Percentiles rank a stretch among this genome's conserved stretches.
phyloP scores from a whole-genome alignment of 2,888 invertebrate genomes.

The Andrena camellia region DNA sequence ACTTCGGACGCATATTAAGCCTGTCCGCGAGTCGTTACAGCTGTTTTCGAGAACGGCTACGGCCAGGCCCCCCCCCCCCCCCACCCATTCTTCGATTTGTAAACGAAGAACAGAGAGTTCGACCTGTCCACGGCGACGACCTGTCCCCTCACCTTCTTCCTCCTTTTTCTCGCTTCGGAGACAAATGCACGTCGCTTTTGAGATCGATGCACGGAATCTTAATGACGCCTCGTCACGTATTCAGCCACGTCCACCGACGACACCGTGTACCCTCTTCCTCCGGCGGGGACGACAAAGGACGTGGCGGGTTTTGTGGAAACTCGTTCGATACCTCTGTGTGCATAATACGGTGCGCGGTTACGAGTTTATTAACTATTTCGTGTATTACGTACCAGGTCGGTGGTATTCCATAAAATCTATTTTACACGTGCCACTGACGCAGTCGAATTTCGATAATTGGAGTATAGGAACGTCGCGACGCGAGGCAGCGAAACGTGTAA shows the following conservation, averaged over 20 bases:
- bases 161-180: conserved; percentile 64
- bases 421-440: no score
- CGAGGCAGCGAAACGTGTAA: no score
- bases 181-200: conserved; percentile 67
- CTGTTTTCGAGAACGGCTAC: conserved; percentile 46
- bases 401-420: background rate
- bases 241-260: conserved; percentile 38
- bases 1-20: conserved; percentile 58
- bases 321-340: conserved; percentile 37
- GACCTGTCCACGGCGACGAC: conserved; percentile 23
- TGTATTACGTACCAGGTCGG: no score
- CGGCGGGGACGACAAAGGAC: conserved; percentile 23
- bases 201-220: conserved; percentile 70
- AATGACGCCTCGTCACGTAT: conserved; percentile 67
- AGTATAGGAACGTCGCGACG: no score
- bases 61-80: conserved; percentile 14
- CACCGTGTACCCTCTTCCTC: conserved; percentile 23
- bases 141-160: conserved; percentile 38
- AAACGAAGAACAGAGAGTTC: conserved; percentile 36
- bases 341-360: background rate
- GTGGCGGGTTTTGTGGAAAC: conserved; percentile 32
- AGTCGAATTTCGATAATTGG: no score
- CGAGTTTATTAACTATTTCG: conserved; percentile 32
- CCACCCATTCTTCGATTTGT: conserved; percentile 61
- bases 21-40: conserved; percentile 53